Evolutionary conservation across 2,888 invertebrate species (phyloP), one percentile per base, ranked within the genome.

Genomic region (Tillus elongatus): DNA sequence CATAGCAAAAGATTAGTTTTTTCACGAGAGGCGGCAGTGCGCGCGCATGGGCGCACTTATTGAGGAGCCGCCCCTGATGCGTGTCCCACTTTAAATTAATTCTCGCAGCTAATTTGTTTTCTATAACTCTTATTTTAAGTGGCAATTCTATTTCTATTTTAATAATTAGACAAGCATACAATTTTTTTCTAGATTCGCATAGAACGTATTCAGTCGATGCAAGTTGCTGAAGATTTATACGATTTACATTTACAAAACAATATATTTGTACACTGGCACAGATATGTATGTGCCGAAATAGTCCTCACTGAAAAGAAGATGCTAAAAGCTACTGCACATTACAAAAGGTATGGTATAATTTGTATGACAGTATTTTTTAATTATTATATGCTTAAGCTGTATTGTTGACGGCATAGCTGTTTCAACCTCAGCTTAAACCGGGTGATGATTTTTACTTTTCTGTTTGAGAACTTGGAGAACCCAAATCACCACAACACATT

Each of bases 171-270:
- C 24, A n/a, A n/a, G 6, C 24, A 19, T n/a, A 19, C 6, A n/a
- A 19, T 8, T 19, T 8, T 19, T 19, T 19, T 19, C 24, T n/a
- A 19, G 24, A 19, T 35, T 38, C 38, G 15, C 24, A 13, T 35
- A 13, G 33, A 30, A 35, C 15, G 62, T 38, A 60, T 67, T 26
- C 64, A 73, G 44, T 76, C 77, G 56, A 66, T 69, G 51, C 78
- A 81, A 66, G 80, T 82, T 1, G 84, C 86, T 2, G 71, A 74
- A 37, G 85, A 86, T 58, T 79, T 79, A 61, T 74, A 75, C 47
- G 80, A 82, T 42, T 66, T 80, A 37, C 46, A 45, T 36, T 39
- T 64, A 9, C 50, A 56, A 42, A 52, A 44, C 15, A 60, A 51
- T 37, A 40, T 47, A 28, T 64, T 65, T 41, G 45, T 49, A 13